Base-by-base conservation (phyloP, 2,113 vertebrate genomes). In the Epinephelus fuscoguttatus region DNA sequence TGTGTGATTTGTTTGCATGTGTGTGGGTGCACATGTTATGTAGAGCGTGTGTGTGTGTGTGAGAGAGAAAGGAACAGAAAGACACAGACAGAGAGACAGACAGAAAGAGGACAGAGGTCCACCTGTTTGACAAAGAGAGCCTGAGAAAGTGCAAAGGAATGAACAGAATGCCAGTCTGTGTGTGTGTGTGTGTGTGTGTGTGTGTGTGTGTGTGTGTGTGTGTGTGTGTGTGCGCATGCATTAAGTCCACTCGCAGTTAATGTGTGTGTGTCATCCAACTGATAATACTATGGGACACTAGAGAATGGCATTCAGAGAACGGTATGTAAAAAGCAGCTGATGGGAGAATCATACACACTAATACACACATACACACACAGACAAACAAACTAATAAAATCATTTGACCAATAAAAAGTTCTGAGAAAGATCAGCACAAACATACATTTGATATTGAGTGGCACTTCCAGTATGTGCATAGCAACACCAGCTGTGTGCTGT, bases 91-190 rank as follows among this genome's bases (percentile, higher is more conserved):
- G 76, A 56, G 52, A 70, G 56, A 78, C 66, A 77, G 80, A 84
- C 76, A 62, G 80, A 89, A 25, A 85, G 84, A 66, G 81, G 85
- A 89, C 78, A 89, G 81, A 53, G 80, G 47, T 88, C 93, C 94
- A 95, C 94, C 93, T 95, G 94, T 93, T 90, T 91, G 93, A 94
- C 93, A 93, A 88, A 82, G 91, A 91, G 94, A 94, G 93, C 94
- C 91, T 94, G 94, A 95, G 93, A 95, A 95, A 94, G 91, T 94
- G 80, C 45, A 75, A n/a, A 84, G 93, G 94, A 93, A 94, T 93
- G 93, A 94, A 87, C 76, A 93, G 91, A 91, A 94, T 93, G 94
- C 56, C 21, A 5, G 10, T 6, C 55, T 72, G 83, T 69, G 73
- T 30, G 64, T 61, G 62, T 64, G 50, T 33, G 82, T 78, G 56